Evolutionary conservation across 2,797 vertebrate genomes (phyloP).

Genomic region (Malacoraja senta): DNA sequence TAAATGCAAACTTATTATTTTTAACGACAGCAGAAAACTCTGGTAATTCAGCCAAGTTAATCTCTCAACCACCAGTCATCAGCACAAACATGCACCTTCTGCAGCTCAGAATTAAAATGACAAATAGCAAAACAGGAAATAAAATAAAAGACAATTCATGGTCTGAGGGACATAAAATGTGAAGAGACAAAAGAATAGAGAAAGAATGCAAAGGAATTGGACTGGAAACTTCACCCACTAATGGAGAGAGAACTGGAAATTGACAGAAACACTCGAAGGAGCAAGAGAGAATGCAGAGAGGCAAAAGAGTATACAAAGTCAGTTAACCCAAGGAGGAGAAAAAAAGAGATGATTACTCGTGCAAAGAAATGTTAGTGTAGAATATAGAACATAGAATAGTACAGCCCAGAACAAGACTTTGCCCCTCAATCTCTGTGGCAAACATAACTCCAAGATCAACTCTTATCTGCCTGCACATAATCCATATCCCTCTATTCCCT

Average conservation of each 20-base stretch:
- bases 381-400: no score
- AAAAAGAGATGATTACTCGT: no score
- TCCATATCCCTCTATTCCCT: no score
- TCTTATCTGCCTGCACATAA: no score
- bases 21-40: neutral
- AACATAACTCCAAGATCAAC: no score
- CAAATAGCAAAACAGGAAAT: neutral
- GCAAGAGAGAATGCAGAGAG: neutral
- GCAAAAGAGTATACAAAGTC: no score
- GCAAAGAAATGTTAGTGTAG: no score
- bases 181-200: neutral
- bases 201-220: neutral
- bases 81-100: neutral
- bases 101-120: neutral
- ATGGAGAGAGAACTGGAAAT: neutral
- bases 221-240: neutral
- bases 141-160: neutral
- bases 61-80: neutral
- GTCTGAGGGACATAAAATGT: neutral
- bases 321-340: no score
- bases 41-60: neutral
- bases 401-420: no score
- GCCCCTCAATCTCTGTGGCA: no score
- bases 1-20: neutral
- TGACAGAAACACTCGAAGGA: neutral